Evolutionary conservation across 2,797 vertebrate genomes (phyloP).

Genomic region (Myotis vivesi): DNA sequence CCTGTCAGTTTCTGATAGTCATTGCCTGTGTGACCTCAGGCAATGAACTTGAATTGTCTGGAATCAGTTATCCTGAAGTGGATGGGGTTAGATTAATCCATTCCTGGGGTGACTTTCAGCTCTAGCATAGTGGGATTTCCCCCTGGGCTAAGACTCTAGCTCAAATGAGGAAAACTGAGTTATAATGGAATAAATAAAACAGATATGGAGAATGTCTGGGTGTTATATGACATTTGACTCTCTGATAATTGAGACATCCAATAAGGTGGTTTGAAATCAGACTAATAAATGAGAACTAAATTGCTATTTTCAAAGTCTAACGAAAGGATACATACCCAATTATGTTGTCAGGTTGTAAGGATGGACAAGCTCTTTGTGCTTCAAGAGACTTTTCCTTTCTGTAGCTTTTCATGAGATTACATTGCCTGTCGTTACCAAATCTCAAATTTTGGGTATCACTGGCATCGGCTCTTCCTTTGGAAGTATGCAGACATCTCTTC

Average conservation of each 20-base stretch:
- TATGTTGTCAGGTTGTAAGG: not conserved
- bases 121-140: not conserved
- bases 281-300: conserved; percentile 66
- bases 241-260: conserved; percentile 48
- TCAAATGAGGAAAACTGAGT: conserved; percentile 9
- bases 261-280: conserved; percentile 48
- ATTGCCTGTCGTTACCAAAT: not conserved
- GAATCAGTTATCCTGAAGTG: conserved; percentile 3
- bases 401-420: conserved; percentile 4
- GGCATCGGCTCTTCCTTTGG: not conserved
- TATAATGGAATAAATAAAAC: conserved; percentile 24
- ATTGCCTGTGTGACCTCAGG: not conserved
- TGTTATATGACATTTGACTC: conserved; percentile 19
- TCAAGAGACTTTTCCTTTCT: conserved; percentile 13
- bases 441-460: not conserved
- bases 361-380: not conserved
- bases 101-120: not conserved
- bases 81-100: not conserved
- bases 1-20: not conserved
- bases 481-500: not conserved
- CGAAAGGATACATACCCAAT: conserved; percentile 39
- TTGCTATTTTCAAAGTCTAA: conserved; percentile 52
- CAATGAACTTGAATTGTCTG: not conserved
- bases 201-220: not conserved
- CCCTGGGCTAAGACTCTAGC: not conserved